Conservation (phyloP, 2,113 vertebrate species). For the Uria aalge region DNA sequence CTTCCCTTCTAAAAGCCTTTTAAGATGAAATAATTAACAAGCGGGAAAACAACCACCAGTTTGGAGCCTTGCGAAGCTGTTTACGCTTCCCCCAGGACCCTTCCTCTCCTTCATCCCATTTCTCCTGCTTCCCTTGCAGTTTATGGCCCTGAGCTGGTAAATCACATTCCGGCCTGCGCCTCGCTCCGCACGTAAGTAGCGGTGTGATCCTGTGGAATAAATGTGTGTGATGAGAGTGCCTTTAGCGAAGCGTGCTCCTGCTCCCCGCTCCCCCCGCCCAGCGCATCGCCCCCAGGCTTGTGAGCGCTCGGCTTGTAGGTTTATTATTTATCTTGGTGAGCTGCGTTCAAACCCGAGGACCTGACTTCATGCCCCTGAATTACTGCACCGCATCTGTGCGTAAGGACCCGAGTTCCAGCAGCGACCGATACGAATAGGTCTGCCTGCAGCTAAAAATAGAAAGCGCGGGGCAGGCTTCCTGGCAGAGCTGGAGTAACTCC, state of each 20-base stretch:
- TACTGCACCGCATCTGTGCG: background rate
- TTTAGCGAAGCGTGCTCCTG: background rate
- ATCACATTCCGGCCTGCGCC: background rate
- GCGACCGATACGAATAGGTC: conserved; percentile 16
- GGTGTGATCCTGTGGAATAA: background rate
- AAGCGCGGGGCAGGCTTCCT: background rate
- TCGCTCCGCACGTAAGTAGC: background rate
- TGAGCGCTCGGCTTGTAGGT: background rate
- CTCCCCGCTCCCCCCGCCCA: rapidly evolving
- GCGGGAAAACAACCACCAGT: background rate
- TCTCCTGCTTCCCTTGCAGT: background rate
- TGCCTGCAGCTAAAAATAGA: conserved; percentile 62
- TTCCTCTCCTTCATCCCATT: background rate
- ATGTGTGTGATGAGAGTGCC: background rate
- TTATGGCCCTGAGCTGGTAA: background rate
- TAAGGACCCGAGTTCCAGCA: background rate
- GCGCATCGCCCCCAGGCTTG: background rate
- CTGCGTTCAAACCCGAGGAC: background rate
- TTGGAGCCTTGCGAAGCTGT: background rate
- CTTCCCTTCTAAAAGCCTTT: background rate
- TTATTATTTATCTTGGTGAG: background rate
- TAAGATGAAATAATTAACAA: conserved; percentile 4
- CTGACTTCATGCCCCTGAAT: background rate
- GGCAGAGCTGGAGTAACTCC: conserved; percentile 44
- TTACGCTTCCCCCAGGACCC: background rate